Evolutionary conservation across 2,113 vertebrate genomes (phyloP), one percentile per base, ranked within the genome.

Genomic region (Etheostoma cragini): DNA sequence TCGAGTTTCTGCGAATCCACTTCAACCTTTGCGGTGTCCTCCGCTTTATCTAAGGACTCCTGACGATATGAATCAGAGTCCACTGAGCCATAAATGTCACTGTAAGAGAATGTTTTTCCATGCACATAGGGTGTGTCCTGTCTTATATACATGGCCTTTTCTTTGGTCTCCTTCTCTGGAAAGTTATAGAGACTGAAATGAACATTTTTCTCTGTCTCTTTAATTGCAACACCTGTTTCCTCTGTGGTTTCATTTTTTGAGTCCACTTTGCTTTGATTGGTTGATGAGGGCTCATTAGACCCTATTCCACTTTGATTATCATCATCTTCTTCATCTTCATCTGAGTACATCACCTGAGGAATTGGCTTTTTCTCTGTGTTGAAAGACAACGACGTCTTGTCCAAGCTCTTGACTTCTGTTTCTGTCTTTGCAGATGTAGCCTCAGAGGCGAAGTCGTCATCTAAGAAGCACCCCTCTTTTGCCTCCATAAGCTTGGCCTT

Each of bases 101-200:
- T 88, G 11, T 99, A 99, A 30, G 96, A 97, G 91, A 99, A 99
- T 22, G 95, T 97, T 76, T 97, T 98, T 46, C 97, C 96, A 0
- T 96, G 96, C 0, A 98, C 97, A 30, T 97, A 99, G 5, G 98
- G 98, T 0, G 98, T 99, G 91, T 97, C 96, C 87, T 98, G 97
- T 76, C 97, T 96, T 70, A 96, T 96, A 80, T 98, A 98, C 72
- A 2, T 8, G 14, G 76, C 87, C 83, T 81, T 88, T 79, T 91
- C 90, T 88, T 81, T 52, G 71, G 72, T 83, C 78, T 93, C 94
- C 86, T 86, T 93, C 65, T 95, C 92, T 13, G 94, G 91, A 50
- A 89, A 92, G 14, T 89, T 70, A 57, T 88, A 87, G 12, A 95
- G 89, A 79, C 85, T 92, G 72, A 96, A 96, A 76, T 95, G 94